Evolutionary conservation across 2,113 vertebrate genomes (phyloP).

Genomic region (Baryphthengus martii): DNA sequence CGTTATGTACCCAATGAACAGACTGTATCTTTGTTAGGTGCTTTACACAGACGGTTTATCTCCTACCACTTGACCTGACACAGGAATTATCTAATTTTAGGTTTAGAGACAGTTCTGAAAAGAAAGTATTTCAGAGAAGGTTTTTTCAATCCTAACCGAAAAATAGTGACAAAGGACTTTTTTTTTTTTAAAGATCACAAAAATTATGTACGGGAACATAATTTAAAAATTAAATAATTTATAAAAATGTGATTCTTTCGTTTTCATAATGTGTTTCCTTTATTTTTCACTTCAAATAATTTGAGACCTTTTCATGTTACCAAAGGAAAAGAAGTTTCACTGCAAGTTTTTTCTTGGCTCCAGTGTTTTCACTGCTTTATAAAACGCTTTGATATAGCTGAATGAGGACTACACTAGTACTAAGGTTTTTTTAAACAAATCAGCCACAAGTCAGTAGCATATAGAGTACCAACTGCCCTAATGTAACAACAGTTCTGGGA

Average conservation of each 20-base stretch:
- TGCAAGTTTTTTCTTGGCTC: not conserved
- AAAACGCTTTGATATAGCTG: not conserved
- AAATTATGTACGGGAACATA: not conserved
- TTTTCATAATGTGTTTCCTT: not conserved
- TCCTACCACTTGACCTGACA: not conserved
- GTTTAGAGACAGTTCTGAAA: not conserved
- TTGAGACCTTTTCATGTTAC: not conserved
- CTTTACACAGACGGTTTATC: not conserved
- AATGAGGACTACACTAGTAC: not conserved
- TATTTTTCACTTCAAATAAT: not conserved
- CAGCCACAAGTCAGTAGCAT: not conserved
- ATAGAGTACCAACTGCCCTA: not conserved
- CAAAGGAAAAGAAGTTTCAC: not conserved
- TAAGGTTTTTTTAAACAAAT: constrained; percentile 16
- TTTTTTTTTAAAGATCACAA: not conserved
- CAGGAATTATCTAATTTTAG: not conserved
- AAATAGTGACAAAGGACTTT: not conserved
- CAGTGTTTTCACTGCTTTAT: not conserved
- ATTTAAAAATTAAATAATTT: not conserved
- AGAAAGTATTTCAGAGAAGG: not conserved
- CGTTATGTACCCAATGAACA: no score
- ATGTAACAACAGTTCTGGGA: not conserved
- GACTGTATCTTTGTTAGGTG: not conserved
- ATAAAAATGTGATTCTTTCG: not conserved
- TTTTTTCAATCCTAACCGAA: not conserved